A percentile compares a stretch with the other conserved stretches of the same genome.
phyloP scores from a whole-genome alignment of 2,888 invertebrate genomes.

The Baronia brevicornis region DNA sequence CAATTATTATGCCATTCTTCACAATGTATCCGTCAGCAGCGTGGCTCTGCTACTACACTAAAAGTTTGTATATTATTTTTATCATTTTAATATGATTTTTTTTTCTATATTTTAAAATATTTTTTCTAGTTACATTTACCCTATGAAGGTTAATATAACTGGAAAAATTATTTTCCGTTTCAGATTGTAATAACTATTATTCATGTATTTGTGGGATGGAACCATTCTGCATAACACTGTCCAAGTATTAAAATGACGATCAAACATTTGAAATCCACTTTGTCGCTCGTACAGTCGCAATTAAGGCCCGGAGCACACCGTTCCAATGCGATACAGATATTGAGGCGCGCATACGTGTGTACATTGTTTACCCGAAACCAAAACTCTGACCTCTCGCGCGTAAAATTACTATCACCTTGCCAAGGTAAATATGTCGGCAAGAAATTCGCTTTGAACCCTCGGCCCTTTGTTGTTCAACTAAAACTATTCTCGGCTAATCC shows the following conservation, averaged over 20 bases:
- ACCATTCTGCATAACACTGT: too few relatives aligned
- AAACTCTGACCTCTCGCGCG: slow-evolving; percentile 68
- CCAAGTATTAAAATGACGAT: too few relatives aligned
- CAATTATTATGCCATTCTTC: too few relatives aligned
- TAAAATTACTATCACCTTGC: slow-evolving; percentile 74
- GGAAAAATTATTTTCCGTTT: too few relatives aligned
- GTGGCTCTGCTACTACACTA: too few relatives aligned
- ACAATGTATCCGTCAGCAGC: too few relatives aligned
- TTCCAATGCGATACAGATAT: slow-evolving; percentile 15
- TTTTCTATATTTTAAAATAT: neutral
- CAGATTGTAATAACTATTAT: too few relatives aligned
- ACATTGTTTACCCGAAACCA: slow-evolving; percentile 33
- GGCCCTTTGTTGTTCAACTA: slow-evolving; percentile 73
- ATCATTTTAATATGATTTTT: slow-evolving; percentile 1
- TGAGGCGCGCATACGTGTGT: slow-evolving; percentile 40
- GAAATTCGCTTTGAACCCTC: slow-evolving; percentile 76
- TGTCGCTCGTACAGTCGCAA: neutral
- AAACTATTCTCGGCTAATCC: slow-evolving; percentile 75
- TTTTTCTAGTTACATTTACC: too few relatives aligned
- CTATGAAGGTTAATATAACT: too few relatives aligned
- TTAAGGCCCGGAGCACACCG: slow-evolving; percentile 14
- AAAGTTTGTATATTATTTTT: too few relatives aligned
- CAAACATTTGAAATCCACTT: too few relatives aligned
- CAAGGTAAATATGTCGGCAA: slow-evolving; percentile 75
- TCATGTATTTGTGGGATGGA: too few relatives aligned